Percentiles rank a stretch among this genome's conserved stretches.
phyloP scores from a whole-genome alignment of 2,797 vertebrate genomes.

The Danionella dracula region DNA sequence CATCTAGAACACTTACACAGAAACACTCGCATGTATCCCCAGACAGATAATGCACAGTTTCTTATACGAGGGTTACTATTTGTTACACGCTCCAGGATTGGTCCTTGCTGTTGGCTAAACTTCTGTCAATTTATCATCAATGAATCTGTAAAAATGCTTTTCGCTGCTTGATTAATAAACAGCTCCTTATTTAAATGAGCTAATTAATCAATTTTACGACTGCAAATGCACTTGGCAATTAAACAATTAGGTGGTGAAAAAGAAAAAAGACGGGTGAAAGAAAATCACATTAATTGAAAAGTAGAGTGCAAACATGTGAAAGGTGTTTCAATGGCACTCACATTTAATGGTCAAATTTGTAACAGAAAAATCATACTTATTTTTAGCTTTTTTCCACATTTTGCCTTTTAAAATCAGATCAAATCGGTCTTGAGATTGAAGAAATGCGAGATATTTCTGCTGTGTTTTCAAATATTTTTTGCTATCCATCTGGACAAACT shows the following conservation, averaged over 20 bases:
- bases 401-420: too few species aligned
- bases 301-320: too few species aligned
- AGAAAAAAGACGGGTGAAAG: background rate
- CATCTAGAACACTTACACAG: slow-evolving; percentile 60
- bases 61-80: slow-evolving; percentile 2
- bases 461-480: too few species aligned
- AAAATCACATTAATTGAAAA: too few species aligned
- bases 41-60: too few species aligned
- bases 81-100: slow-evolving; percentile 46
- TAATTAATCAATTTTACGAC: slow-evolving; percentile 67
- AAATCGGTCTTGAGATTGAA: too few species aligned
- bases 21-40: slow-evolving; percentile 9
- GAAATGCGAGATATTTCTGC: too few species aligned
- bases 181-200: slow-evolving; percentile 57
- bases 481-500: too few species aligned
- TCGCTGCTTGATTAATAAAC: slow-evolving; percentile 70
- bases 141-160: slow-evolving; percentile 59
- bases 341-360: too few species aligned
- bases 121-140: slow-evolving; percentile 65
- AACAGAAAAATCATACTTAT: too few species aligned
- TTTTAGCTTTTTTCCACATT: too few species aligned
- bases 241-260: background rate
- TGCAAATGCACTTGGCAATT: slow-evolving; percentile 25
- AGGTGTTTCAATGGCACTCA: too few species aligned
- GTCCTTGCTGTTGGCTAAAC: slow-evolving; percentile 52